Conservation (phyloP, 2,797 vertebrate genomes). For the Poecilia velifera region DNA sequence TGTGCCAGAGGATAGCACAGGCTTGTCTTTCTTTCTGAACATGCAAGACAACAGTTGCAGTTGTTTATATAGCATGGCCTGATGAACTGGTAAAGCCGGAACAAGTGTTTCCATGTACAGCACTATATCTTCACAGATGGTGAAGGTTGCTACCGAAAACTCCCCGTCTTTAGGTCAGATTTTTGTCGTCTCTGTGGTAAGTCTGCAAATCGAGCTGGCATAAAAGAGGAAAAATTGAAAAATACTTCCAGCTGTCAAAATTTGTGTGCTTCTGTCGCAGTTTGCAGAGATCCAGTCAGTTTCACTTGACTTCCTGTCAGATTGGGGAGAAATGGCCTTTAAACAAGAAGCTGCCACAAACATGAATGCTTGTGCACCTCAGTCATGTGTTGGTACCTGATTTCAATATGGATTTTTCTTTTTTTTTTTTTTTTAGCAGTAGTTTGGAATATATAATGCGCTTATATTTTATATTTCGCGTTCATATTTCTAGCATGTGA, state of each 20-base stretch:
- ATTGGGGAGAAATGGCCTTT: constrained; percentile 39
- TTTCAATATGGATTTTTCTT: not conserved
- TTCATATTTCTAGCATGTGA: constrained; percentile 56
- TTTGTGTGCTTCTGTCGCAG: constrained; percentile 8
- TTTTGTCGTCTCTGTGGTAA: not conserved
- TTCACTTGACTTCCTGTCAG: constrained; percentile 36
- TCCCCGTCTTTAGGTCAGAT: not conserved
- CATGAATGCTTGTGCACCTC: constrained; percentile 21
- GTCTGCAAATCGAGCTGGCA: not conserved
- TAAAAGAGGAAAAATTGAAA: not conserved
- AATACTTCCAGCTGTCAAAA: constrained; percentile 6
- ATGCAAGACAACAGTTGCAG: constrained; percentile 50
- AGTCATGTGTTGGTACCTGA: not conserved
- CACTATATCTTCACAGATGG: constrained; percentile 6
- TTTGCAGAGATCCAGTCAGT: constrained; percentile 22
- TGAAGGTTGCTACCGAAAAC: constrained; percentile 3
- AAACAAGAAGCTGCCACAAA: constrained; percentile 31
- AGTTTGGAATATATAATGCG: constrained; percentile 52
- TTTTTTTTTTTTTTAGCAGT: not conserved
- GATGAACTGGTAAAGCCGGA: constrained; percentile 35
- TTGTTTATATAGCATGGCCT: constrained; percentile 42
- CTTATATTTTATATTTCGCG: constrained; percentile 38
- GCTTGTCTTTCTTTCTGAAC: constrained; percentile 51
- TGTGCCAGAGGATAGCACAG: constrained; percentile 54
- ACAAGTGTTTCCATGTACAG: constrained; percentile 26